Evolutionary conservation across 2,888 invertebrate genomes (phyloP).

Genomic region (Entomobrya proxima): DNA sequence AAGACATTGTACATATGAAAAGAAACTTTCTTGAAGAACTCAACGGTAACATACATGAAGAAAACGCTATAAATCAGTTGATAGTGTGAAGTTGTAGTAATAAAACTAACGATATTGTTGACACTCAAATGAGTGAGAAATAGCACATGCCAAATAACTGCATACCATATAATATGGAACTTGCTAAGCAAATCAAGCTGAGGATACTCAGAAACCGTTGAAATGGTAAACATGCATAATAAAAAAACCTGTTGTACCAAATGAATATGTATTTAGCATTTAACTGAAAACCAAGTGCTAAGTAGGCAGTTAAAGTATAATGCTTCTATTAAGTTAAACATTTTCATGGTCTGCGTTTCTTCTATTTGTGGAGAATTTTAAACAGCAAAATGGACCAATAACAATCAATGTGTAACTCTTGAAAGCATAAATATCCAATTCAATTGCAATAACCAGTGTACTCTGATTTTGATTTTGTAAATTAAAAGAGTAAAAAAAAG

Average conservation of each 20-base stretch:
- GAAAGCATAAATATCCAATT: not conserved
- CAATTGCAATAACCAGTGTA: too few relatives aligned
- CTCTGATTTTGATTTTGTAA: too few relatives aligned
- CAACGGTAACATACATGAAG: not conserved
- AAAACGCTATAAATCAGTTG: not conserved
- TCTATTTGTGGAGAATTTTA: not conserved
- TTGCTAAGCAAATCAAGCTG: not conserved
- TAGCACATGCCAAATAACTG: constrained; percentile 48
- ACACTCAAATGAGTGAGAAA: constrained; percentile 44
- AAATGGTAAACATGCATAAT: constrained; percentile 1
- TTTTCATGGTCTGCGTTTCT: not conserved
- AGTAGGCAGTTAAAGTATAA: too few relatives aligned
- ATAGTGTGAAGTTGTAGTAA: constrained; percentile 2
- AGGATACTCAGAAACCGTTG: not conserved
- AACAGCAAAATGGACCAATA: not conserved
- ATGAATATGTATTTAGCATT: too few relatives aligned
- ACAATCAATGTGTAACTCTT: not conserved
- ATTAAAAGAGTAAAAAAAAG: not conserved
- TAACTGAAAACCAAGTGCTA: too few relatives aligned
- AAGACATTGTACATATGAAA: not conserved
- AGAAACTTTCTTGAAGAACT: not conserved
- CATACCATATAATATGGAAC: not conserved
- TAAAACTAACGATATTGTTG: constrained; percentile 25
- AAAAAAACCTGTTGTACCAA: not conserved
- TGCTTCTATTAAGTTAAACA: constrained; percentile 1